Evolutionary conservation across 30 jellyfish, hydroid and myxozoan genomes (phyloP), one percentile per base, ranked within the genome.

Genomic region (Aurelia sp.): DNA sequence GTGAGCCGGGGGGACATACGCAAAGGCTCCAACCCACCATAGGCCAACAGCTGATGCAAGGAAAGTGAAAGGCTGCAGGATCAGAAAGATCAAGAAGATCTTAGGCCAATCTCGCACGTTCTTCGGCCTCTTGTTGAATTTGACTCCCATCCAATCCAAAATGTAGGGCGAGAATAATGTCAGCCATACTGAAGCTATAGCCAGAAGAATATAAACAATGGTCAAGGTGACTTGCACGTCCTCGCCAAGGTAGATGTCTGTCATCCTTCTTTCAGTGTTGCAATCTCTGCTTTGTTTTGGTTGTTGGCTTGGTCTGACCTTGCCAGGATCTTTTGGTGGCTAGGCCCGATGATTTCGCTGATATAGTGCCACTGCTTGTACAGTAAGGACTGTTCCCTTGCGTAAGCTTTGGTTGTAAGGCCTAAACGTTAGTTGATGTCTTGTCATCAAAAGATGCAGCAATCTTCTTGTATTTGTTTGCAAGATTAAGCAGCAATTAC

Each of bases 121-220:
- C 82, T 82, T 76, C 4, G 97, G 97, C 69, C 67, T 76, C 82
- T 89, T 89, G 85, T 89, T 66, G 55, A 94, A 73, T 82, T 89
- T 94, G 40, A 96, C 99, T 20, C 99, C 99, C 92, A 94, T 78
- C 95, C 95, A 88, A 22, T 94, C 99, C 85, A 94, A 35, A 16
- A 94, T 74, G 72, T 69, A 89, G 13, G 99, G 97, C 16, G 99
- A 94, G 50, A 94, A 88, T 30, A 94, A 75, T 5, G 96, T 88
- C 84, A 89, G 52, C 99, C 99, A 94, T 11, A 94, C 81, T 2
- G 99, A 94, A 13, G 92, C 97, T 3, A 94, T 55, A 9, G 99
- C 97, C 72, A 96, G 93, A 20, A 94, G 48, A 35, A 94, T 81
- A 51, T 83, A 94, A 35, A 94, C 80, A 38, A 94, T 72, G 21